Evolutionary conservation across 1,140 invertebrate species (phyloP).

Genomic region (Adelges cooleyi): DNA sequence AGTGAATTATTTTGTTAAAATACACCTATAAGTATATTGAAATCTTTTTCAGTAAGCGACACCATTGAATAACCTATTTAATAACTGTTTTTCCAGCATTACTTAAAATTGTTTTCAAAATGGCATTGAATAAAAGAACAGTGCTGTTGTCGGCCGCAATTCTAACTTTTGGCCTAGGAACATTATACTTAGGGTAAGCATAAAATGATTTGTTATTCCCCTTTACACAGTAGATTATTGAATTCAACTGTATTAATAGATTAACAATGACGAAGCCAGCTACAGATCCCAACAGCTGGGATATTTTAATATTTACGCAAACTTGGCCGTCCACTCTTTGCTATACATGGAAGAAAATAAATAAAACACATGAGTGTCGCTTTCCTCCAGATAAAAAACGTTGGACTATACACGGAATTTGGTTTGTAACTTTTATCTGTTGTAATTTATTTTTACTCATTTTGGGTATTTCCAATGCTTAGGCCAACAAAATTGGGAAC

Average conservation of each 20-base stretch:
- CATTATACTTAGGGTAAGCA: slow-evolving; percentile 1
- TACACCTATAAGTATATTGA: too few relatives aligned
- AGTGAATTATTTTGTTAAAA: too few relatives aligned
- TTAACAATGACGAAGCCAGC: not conserved
- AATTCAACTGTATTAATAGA: not conserved
- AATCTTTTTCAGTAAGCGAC: too few relatives aligned
- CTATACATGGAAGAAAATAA: slow-evolving; percentile 47
- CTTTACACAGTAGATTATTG: too few relatives aligned
- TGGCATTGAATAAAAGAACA: slow-evolving; percentile 13
- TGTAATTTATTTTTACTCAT: too few relatives aligned
- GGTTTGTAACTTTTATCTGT: slow-evolving; percentile 37
- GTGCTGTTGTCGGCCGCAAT: not conserved
- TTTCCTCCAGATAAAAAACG: slow-evolving; percentile 47
- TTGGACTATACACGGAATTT: slow-evolving; percentile 73
- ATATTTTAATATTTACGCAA: slow-evolving; percentile 69
- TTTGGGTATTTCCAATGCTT: too few relatives aligned
- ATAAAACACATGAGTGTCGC: slow-evolving; percentile 44
- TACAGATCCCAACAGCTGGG: slow-evolving; percentile 43
- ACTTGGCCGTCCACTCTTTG: slow-evolving; percentile 68
- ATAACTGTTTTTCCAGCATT: too few relatives aligned
- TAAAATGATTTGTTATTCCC: not conserved
- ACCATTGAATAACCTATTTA: too few relatives aligned
- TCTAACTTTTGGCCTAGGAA: slow-evolving; percentile 2
- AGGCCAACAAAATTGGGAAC: slow-evolving; percentile 20
- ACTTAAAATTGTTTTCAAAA: too few relatives aligned